Conservation (phyloP, 2,888 invertebrate genomes). For the Nasonia oneida region DNA sequence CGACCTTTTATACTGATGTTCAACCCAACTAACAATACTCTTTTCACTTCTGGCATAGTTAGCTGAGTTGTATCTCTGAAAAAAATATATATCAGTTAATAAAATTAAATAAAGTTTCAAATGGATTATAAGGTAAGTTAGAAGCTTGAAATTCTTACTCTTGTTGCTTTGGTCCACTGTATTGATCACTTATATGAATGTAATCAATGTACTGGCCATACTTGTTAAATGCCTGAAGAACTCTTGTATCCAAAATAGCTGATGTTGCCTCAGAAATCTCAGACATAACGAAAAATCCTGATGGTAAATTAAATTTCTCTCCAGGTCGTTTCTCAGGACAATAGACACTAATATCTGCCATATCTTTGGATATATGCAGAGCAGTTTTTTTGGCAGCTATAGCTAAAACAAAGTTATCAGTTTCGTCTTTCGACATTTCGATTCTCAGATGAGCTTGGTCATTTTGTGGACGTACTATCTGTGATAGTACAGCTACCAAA, state of each 20-base stretch:
- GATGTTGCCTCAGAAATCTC: constrained; percentile 94
- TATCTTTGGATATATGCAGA: constrained; percentile 91
- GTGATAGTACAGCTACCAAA: constrained; percentile 91
- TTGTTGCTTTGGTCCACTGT: constrained; percentile 92
- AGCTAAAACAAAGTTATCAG: constrained; percentile 96
- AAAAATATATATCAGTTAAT: constrained; percentile 1
- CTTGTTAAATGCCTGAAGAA: constrained; percentile 88
- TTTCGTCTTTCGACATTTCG: constrained; percentile 92
- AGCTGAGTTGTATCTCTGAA: constrained; percentile 83
- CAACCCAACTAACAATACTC: constrained; percentile 90
- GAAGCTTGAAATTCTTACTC: constrained; percentile 84
- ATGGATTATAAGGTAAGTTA: constrained; percentile 65
- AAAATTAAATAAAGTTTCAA: constrained; percentile 19
- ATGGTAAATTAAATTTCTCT: constrained; percentile 90
- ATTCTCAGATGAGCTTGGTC: constrained; percentile 94
- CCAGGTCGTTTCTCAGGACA: constrained; percentile 91
- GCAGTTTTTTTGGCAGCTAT: constrained; percentile 95
- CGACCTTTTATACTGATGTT: constrained; percentile 86
- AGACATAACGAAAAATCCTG: constrained; percentile 88
- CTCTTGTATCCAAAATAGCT: constrained; percentile 90
- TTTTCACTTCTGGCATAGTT: constrained; percentile 89
- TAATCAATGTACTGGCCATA: constrained; percentile 93
- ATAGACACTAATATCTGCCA: constrained; percentile 93
- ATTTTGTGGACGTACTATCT: constrained; percentile 89
- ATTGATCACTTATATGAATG: constrained; percentile 98